Evolutionary conservation across 2,113 vertebrate genomes (phyloP).

Genomic region (Bucco capensis): DNA sequence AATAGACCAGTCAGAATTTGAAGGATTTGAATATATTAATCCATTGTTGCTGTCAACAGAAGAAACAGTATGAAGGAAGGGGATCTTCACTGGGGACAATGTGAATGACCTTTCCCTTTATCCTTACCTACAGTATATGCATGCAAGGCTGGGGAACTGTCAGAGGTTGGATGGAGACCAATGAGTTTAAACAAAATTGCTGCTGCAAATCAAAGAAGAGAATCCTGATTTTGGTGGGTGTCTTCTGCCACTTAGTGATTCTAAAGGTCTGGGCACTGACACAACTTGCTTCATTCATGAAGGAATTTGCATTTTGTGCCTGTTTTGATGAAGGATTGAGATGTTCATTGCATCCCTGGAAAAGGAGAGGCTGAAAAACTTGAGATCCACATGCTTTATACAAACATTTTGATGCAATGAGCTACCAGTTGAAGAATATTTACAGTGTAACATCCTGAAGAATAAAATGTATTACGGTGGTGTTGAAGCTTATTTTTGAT

Average conservation of each 20-base stretch:
- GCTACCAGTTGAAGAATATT: slow-evolving; percentile 67
- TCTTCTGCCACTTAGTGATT: slow-evolving; percentile 69
- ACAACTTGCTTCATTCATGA: slow-evolving; percentile 61
- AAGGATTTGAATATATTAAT: slow-evolving; percentile 99
- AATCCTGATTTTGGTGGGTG: slow-evolving; percentile 60
- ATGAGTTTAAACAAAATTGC: slow-evolving; percentile 58
- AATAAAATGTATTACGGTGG: slow-evolving; percentile 73
- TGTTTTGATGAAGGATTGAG: slow-evolving; percentile 56
- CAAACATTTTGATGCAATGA: slow-evolving; percentile 61
- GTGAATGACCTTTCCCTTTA: slow-evolving; percentile 69
- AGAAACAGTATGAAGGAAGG: slow-evolving; percentile 89
- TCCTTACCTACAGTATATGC: slow-evolving; percentile 78
- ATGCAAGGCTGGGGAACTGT: slow-evolving; percentile 75
- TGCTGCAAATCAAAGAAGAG: slow-evolving; percentile 65
- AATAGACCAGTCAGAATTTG: slow-evolving; percentile 98
- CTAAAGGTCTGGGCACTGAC: slow-evolving; percentile 55
- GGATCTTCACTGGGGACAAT: slow-evolving; percentile 24
- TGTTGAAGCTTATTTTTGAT: slow-evolving; percentile 77
- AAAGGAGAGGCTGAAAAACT: slow-evolving; percentile 51
- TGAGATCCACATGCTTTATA: slow-evolving; percentile 73
- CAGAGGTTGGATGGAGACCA: slow-evolving; percentile 66
- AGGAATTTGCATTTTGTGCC: slow-evolving; percentile 72
- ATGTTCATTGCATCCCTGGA: slow-evolving; percentile 64
- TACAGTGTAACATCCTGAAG: slow-evolving; percentile 83
- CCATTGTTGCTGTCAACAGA: slow-evolving; percentile 92